These are phyloP conservation scores for Gandaritis pyraliata DNA, from an alignment of 2,888 invertebrate genomes.

Conservation along the genomic window DNA sequence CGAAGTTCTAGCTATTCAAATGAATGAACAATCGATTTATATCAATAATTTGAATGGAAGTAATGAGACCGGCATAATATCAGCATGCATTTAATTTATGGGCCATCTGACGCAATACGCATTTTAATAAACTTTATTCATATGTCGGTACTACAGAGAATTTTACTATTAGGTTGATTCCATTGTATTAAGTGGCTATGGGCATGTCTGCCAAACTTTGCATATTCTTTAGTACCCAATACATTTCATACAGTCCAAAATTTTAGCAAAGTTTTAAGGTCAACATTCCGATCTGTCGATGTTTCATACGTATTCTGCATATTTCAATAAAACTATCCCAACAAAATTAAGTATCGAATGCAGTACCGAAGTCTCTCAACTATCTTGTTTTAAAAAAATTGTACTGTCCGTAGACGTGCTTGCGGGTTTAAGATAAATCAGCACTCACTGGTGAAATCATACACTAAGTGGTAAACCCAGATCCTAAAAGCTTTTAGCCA, in stretches of 20 bases:
- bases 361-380: too few species aligned
- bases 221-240: constrained; percentile 13
- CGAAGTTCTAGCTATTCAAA: constrained; percentile 24
- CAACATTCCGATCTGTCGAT: neutral
- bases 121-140: constrained; percentile 39
- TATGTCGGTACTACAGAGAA: constrained; percentile 23
- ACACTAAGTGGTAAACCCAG: constrained; percentile 29
- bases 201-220: constrained; percentile 25
- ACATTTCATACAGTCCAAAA: constrained; percentile 5
- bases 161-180: constrained; percentile 25
- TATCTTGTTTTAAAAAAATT: too few species aligned
- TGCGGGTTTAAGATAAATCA: constrained; percentile 5
- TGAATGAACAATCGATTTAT: constrained; percentile 41
- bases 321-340: too few species aligned
- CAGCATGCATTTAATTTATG: constrained; percentile 39
- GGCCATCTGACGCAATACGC: constrained; percentile 40
- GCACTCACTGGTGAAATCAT: constrained; percentile 16
- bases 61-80: constrained; percentile 38
- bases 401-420: neutral
- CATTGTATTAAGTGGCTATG: constrained; percentile 35
- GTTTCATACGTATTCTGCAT: too few species aligned
- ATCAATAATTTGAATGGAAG: constrained; percentile 38
- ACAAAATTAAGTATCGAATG: too few species aligned
- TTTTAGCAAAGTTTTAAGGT: constrained; percentile 1
- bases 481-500: constrained; percentile 44